phyloP scores from a whole-genome alignment of 2,888 invertebrate species.

The Melanophora roralis region DNA sequence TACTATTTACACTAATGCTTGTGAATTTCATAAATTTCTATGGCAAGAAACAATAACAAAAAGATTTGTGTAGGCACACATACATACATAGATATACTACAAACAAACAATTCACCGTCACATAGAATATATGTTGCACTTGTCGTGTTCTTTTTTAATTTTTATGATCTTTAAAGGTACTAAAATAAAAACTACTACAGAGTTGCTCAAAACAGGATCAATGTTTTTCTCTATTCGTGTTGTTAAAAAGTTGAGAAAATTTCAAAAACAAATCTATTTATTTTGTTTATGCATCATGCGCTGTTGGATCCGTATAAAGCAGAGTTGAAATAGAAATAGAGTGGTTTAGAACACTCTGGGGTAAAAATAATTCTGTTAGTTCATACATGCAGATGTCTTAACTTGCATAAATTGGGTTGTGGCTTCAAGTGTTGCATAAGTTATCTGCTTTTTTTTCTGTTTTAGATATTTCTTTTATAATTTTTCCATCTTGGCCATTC shows the following conservation, averaged over 20 bases:
- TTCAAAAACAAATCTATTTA: conserved; percentile 48
- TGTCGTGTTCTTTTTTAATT: conserved; percentile 10
- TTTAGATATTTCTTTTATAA: not conserved
- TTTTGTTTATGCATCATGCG: not conserved
- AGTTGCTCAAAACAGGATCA: conserved; percentile 53
- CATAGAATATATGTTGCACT: not conserved
- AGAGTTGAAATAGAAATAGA: conserved; percentile 41
- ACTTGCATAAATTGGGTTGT: conserved; percentile 20
- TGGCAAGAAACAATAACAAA: conserved; percentile 24
- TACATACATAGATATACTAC: not conserved
- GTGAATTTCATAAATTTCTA: conserved; percentile 48
- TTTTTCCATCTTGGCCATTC: conserved; percentile 21
- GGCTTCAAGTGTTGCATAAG: conserved; percentile 17
- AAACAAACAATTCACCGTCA: conserved; percentile 23
- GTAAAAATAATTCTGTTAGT: conserved; percentile 45
- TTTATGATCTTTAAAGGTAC: conserved; percentile 32
- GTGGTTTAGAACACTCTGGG: conserved; percentile 38
- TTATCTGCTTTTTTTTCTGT: not conserved
- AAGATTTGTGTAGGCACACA: no score
- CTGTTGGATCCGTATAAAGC: not conserved
- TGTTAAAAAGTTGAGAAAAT: conserved; percentile 49
- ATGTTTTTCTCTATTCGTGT: conserved; percentile 56
- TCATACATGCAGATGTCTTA: not conserved
- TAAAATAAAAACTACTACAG: conserved; percentile 4
- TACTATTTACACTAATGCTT: conserved; percentile 48